These are phyloP conservation scores for Silurus aristotelis DNA, from an alignment of 2,797 vertebrate genomes.

Conservation along the genomic window DNA sequence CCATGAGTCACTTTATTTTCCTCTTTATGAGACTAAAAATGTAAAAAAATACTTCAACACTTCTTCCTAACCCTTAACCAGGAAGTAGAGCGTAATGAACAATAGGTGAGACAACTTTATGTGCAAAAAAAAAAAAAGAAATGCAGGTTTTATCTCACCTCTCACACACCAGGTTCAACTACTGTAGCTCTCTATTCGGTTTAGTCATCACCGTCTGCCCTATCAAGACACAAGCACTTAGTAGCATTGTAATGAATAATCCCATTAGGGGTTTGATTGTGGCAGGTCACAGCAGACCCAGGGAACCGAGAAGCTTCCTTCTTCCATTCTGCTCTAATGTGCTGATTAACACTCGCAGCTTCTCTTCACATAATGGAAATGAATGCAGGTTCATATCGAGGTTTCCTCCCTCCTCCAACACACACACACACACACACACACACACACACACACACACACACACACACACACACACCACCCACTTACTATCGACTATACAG, in stretches of 20 bases:
- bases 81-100: neutral
- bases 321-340: slow-evolving; percentile 56
- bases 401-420: slow-evolving; percentile 52
- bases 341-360: slow-evolving; percentile 55
- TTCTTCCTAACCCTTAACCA: neutral
- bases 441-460: slow-evolving; percentile 23
- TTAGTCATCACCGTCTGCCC: slow-evolving; percentile 12
- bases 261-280: slow-evolving; percentile 28
- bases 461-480: slow-evolving; percentile 51
- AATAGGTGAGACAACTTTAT: neutral
- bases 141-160: too few relatives aligned
- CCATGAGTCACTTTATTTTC: neutral
- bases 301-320: slow-evolving; percentile 7
- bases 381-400: slow-evolving; percentile 65
- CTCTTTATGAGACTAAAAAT: neutral
- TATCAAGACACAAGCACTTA: slow-evolving; percentile 34
- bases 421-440: neutral
- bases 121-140: neutral
- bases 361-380: slow-evolving; percentile 66
- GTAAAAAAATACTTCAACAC: neutral
- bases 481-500: slow-evolving; percentile 60
- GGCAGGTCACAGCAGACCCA: slow-evolving; percentile 18
- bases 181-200: neutral
- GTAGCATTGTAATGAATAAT: slow-evolving; percentile 38
- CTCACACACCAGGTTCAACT: neutral